phyloP scores from a whole-genome alignment of 2,888 invertebrate genomes.

The Branchipolynoe longqiensis region DNA sequence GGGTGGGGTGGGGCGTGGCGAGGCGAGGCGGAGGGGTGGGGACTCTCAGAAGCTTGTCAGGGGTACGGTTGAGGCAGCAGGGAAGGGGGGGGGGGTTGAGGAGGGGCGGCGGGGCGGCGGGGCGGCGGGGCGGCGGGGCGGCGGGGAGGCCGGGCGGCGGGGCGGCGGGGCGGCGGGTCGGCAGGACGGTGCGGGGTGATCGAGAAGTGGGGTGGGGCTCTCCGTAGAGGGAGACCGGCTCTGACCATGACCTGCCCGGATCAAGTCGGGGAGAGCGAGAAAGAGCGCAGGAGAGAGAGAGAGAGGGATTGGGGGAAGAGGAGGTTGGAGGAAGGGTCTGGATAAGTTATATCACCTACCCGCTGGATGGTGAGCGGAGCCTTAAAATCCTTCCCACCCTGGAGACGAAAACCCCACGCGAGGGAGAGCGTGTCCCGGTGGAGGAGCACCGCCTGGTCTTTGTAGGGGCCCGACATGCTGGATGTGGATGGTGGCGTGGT shows the following conservation, averaged over 20 bases:
- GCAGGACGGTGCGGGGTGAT: background rate
- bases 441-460: constrained; percentile 77
- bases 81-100: background rate
- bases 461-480: constrained; percentile 62
- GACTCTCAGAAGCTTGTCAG: background rate
- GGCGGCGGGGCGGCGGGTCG: no score
- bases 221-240: background rate
- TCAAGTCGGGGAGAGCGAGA: background rate
- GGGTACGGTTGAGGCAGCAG: background rate
- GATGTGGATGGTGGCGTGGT: constrained; percentile 54
- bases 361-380: constrained; percentile 79
- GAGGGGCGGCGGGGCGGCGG: background rate
- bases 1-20: no score
- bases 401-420: constrained; percentile 82
- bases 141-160: background rate
- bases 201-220: background rate
- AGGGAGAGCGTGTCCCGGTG: constrained; percentile 80
- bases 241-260: no score
- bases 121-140: background rate
- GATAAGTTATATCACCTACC: constrained; percentile 73
- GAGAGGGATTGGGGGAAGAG: background rate
- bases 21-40: background rate
- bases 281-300: background rate
- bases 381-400: constrained; percentile 81
- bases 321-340: background rate